These are phyloP conservation scores for Eulemur rufifrons DNA, from an alignment of 2,113 vertebrate species.

Conservation along the genomic window DNA sequence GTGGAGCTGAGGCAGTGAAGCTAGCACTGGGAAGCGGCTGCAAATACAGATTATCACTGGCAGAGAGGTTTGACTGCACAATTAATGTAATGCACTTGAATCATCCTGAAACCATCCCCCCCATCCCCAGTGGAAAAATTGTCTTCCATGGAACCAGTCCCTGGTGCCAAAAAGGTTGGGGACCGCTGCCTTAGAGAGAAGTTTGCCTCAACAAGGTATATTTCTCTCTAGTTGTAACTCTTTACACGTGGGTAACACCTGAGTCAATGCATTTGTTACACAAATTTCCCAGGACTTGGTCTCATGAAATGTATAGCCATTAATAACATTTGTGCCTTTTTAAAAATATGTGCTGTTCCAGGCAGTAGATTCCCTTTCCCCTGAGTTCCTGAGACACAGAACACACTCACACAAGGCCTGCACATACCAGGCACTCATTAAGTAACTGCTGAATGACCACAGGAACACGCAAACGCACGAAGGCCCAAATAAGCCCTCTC, in stretches of 20 bases:
- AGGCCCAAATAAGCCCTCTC: background rate
- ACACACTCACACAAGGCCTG: background rate
- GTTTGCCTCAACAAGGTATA: background rate
- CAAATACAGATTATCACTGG: too few relatives aligned
- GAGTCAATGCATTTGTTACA: background rate
- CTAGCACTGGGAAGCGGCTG: too few relatives aligned
- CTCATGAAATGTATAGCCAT: background rate
- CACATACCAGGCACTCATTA: background rate
- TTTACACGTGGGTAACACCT: background rate
- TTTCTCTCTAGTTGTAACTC: background rate
- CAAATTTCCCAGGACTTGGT: background rate
- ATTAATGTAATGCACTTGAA: too few relatives aligned
- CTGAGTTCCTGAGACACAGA: background rate
- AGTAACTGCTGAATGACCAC: background rate
- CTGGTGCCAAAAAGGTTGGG: too few relatives aligned
- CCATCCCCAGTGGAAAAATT: too few relatives aligned
- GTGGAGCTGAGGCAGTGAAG: too few relatives aligned
- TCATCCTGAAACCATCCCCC: too few relatives aligned
- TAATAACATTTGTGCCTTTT: background rate
- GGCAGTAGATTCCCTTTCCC: background rate
- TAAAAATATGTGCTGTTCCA: background rate
- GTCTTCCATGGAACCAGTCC: too few relatives aligned
- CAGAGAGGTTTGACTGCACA: too few relatives aligned
- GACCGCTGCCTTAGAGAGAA: background rate
- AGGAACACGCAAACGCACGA: background rate